Percentiles rank a stretch among this genome's conserved stretches.
phyloP scores from a whole-genome alignment of 2,888 invertebrate genomes.

The Orchestes rusci region DNA sequence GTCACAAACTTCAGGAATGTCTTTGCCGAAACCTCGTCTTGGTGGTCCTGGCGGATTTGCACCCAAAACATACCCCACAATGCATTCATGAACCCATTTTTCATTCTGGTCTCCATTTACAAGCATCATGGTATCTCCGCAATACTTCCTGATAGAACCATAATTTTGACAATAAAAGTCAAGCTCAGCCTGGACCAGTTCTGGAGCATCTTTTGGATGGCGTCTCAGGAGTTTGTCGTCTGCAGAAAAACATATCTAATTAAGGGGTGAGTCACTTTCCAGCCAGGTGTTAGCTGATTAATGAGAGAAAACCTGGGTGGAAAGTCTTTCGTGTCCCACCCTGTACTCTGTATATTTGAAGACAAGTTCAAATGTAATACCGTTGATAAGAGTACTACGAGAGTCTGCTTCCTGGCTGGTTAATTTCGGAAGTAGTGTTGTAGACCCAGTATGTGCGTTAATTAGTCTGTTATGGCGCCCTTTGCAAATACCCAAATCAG shows the following conservation, averaged over 20 bases:
- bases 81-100: conserved; percentile 36
- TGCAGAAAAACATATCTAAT: not conserved
- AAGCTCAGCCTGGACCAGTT: conserved; percentile 39
- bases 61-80: conserved; percentile 25
- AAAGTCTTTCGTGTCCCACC: no score
- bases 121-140: conserved; percentile 37
- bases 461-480: conserved; percentile 35
- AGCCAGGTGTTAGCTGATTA: no score
- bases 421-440: no score
- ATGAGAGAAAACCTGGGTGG: no score
- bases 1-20: conserved; percentile 18
- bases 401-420: no score
- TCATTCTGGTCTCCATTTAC: conserved; percentile 40
- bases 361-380: no score
- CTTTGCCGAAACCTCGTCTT: conserved; percentile 16
- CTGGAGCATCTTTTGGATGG: conserved; percentile 38
- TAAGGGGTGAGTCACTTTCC: no score
- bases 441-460: conserved; percentile 36
- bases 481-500: conserved; percentile 39
- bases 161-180: conserved; percentile 41
- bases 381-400: no score
- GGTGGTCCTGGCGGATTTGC: conserved; percentile 18
- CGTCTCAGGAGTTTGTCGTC: conserved; percentile 30
- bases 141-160: conserved; percentile 40
- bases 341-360: no score